phyloP scores from a whole-genome alignment of 2,113 vertebrate species.

The Dicerorhinus sumatrensis region DNA sequence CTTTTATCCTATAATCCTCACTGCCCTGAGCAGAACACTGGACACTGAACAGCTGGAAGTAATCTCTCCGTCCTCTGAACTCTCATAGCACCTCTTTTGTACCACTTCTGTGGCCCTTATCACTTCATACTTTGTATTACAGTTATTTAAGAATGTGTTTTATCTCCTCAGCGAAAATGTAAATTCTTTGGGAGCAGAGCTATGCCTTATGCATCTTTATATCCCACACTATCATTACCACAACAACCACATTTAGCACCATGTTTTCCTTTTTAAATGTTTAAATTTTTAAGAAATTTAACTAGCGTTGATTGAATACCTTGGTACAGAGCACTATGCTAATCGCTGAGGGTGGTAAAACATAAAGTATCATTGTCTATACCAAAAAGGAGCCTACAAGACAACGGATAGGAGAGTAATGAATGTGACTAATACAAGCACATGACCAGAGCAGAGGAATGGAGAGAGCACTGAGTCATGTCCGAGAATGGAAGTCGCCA shows the following conservation, averaged over 20 bases:
- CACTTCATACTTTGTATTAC: constrained; percentile 18
- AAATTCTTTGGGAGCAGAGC: constrained; percentile 1
- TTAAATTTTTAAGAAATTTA: background rate
- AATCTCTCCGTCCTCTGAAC: constrained; percentile 1
- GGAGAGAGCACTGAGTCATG: background rate
- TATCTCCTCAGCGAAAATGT: background rate
- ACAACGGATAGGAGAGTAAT: background rate
- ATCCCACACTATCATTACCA: background rate
- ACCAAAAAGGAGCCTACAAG: background rate
- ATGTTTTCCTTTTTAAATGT: background rate
- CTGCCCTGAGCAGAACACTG: background rate
- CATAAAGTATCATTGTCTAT: background rate
- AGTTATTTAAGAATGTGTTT: constrained; percentile 23
- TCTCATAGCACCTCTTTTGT: background rate
- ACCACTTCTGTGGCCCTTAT: constrained; percentile 10
- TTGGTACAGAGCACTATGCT: background rate
- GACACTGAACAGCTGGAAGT: constrained; percentile 16
- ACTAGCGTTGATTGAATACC: background rate
- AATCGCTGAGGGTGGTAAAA: background rate
- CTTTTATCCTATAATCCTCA: background rate
- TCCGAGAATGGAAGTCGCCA: background rate
- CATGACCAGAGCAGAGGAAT: background rate
- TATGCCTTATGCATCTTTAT: background rate
- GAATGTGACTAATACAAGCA: background rate
- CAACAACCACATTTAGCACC: background rate